Evolutionary conservation across 2,888 invertebrate genomes (phyloP).

Genomic region (Agrilus biguttatus): DNA sequence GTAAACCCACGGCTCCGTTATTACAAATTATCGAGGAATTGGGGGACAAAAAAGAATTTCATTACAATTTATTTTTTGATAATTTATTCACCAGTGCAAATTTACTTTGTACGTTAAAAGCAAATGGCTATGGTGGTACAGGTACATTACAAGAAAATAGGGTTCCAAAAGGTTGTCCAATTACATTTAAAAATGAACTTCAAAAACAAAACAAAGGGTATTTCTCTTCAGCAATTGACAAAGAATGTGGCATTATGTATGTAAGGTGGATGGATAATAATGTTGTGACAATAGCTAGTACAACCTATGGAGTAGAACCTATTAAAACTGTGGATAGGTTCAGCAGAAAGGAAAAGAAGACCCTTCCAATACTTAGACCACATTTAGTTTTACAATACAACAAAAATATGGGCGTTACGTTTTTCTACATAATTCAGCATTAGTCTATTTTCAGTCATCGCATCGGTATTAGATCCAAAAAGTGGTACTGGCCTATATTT

Average conservation of each 20-base stretch:
- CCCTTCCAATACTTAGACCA: conserved; percentile 7
- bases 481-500: no score
- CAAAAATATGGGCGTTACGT: conserved; percentile 9
- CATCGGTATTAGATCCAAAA: no score
- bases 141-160: conserved; percentile 14
- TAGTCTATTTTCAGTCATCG: no score
- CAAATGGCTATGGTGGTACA: conserved; percentile 11
- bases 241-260: no score
- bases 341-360: conserved; percentile 9
- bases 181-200: conserved; percentile 11
- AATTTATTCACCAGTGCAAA: conserved; percentile 9
- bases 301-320: conserved; percentile 1
- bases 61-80: conserved; percentile 9
- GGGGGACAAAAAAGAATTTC: conserved; percentile 1
- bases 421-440: no score
- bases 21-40: neutral
- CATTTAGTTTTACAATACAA: conserved; percentile 11
- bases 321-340: conserved; percentile 8
- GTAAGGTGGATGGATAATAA: no score
- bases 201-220: conserved; percentile 16
- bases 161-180: conserved; percentile 11
- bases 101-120: conserved; percentile 6
- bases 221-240: no score
- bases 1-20: neutral
- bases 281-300: no score